Conservation (phyloP, 2,888 invertebrate species). For the Mythimna loreyi region DNA sequence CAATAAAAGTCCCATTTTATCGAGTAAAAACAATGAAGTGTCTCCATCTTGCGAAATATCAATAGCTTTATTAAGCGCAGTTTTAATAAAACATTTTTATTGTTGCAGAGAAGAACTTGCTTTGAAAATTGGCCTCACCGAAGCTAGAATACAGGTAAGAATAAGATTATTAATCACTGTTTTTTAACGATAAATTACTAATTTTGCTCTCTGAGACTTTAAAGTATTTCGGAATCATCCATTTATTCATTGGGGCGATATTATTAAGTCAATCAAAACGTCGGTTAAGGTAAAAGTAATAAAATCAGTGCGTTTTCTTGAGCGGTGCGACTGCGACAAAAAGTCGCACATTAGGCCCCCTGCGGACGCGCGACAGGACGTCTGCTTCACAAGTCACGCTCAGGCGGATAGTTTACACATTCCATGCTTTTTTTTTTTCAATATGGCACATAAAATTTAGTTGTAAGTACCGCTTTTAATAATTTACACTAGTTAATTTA, state of each 20-base stretch:
- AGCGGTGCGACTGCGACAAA: conserved; percentile 75
- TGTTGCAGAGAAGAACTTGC: conserved; percentile 97
- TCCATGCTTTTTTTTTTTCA: conserved; percentile 66
- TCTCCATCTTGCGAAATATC: conserved; percentile 37
- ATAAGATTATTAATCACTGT: conserved; percentile 17
- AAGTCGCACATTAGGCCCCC: conserved; percentile 79
- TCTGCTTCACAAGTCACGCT: conserved; percentile 61
- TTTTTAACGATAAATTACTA: conserved; percentile 29
- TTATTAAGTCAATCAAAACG: conserved; percentile 59
- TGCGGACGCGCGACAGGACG: conserved; percentile 71
- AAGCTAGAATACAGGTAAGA: conserved; percentile 98
- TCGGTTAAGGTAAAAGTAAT: conserved; percentile 62
- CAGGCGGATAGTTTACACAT: conserved; percentile 65
- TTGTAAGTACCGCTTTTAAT: conserved; percentile 52
- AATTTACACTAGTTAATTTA: conserved; percentile 58
- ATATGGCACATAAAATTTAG: conserved; percentile 65
- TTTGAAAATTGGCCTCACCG: conserved; percentile 97
- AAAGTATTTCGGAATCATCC: conserved; percentile 49
- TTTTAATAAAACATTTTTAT: conserved; percentile 67
- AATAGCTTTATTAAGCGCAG: conserved; percentile 31
- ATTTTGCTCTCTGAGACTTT: conserved; percentile 24
- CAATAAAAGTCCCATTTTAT: conserved; percentile 9
- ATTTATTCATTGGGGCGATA: conserved; percentile 55
- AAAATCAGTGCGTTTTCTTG: conserved; percentile 61
- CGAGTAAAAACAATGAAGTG: conserved; percentile 30